A percentile compares a stretch with the other conserved stretches of the same genome.
phyloP scores from a whole-genome alignment of 2,797 vertebrate genomes.

The Meda fulgida region DNA sequence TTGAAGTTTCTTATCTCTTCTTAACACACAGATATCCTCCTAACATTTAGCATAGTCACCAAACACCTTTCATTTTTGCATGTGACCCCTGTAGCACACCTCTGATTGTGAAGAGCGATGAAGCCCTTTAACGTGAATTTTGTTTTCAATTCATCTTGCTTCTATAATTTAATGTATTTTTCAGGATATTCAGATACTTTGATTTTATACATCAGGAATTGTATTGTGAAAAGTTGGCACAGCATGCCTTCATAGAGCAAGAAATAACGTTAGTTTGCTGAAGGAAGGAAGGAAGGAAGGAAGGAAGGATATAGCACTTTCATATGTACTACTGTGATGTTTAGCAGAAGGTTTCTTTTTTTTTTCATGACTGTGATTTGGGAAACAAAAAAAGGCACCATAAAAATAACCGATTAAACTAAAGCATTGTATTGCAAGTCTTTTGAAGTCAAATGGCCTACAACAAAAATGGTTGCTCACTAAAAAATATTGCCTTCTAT shows the following conservation, averaged over 20 bases:
- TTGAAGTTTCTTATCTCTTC: slow-evolving; percentile 38
- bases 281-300: too few relatives aligned
- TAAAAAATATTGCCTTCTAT: background rate
- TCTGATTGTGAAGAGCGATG: background rate
- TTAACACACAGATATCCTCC: slow-evolving; percentile 14
- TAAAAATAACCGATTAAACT: background rate
- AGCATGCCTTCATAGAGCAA: background rate
- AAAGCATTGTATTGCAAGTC: background rate
- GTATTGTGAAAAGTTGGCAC: background rate
- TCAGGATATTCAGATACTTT: background rate
- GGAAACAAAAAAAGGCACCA: background rate
- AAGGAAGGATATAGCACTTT: too few relatives aligned
- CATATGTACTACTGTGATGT: too few relatives aligned
- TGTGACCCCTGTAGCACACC: too few relatives aligned
- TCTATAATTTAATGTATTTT: background rate
- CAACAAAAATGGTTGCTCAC: background rate
- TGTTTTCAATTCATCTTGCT: background rate
- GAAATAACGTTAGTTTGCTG: background rate
- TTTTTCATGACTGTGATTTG: background rate
- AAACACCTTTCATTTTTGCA: slow-evolving; percentile 1
- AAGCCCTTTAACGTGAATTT: background rate
- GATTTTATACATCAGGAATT: background rate
- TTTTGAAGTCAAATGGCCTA: background rate
- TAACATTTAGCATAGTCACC: slow-evolving; percentile 14
- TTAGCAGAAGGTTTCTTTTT: background rate